These are phyloP conservation scores for Drosophila triauraria DNA, from an alignment of 1,140 invertebrate species.

Conservation along the genomic window DNA sequence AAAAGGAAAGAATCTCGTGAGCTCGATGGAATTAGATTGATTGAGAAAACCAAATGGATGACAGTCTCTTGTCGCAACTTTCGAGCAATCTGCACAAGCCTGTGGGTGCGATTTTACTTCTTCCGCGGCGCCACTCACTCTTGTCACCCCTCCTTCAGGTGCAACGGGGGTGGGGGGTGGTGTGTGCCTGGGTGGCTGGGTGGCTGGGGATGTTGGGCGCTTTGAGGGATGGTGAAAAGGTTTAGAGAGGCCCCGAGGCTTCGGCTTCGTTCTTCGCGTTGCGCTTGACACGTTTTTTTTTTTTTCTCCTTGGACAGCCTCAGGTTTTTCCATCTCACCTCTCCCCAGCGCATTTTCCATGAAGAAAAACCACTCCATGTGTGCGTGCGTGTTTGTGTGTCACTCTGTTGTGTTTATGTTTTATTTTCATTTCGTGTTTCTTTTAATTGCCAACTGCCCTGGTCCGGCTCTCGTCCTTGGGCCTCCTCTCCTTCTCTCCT, in stretches of 20 bases:
- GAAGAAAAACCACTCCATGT: constrained; percentile 38
- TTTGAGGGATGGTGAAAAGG: constrained; percentile 1
- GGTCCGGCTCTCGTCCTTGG: constrained; percentile 41
- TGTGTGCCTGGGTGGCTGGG: not conserved
- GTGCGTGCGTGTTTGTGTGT: constrained; percentile 33
- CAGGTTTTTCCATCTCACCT: constrained; percentile 21
- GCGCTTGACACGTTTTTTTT: constrained; percentile 52
- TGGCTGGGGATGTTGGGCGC: constrained; percentile 11
- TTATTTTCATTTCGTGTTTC: constrained; percentile 62
- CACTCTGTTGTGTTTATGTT: constrained; percentile 52
- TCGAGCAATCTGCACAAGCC: constrained; percentile 23
- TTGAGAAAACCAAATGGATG: constrained; percentile 25
- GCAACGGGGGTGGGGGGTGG: not conserved
- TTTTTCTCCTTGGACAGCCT: constrained; percentile 11
- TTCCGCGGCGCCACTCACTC: not conserved
- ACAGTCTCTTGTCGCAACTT: constrained; percentile 38
- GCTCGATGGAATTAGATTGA: constrained; percentile 24
- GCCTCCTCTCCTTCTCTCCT: constrained; percentile 3
- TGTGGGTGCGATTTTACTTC: constrained; percentile 1
- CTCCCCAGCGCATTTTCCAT: not conserved
- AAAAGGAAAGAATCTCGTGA: not conserved
- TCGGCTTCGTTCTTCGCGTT: constrained; percentile 39
- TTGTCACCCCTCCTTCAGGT: not conserved
- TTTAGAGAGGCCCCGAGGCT: constrained; percentile 39
- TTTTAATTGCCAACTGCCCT: constrained; percentile 56